These are phyloP conservation scores for Lophius piscatorius DNA, from an alignment of 2,113 vertebrate species.

Conservation along the genomic window DNA sequence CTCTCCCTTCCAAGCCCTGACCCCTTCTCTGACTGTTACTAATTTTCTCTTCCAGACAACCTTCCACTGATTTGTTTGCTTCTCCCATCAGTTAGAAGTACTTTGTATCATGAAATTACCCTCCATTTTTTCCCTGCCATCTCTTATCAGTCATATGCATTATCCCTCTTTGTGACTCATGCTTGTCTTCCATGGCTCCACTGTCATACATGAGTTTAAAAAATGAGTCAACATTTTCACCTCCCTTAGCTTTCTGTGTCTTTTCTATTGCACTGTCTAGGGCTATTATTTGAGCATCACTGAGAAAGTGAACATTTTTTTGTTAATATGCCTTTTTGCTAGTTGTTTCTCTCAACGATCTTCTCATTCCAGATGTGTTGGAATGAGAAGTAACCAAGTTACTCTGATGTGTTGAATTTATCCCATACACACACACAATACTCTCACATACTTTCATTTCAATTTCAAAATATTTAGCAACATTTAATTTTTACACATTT, in stretches of 20 bases:
- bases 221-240: conserved; percentile 35
- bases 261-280: conserved; percentile 6
- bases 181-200: conserved; percentile 35
- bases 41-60: conserved; percentile 13
- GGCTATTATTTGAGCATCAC: conserved; percentile 34
- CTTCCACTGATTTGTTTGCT: conserved; percentile 5
- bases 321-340: conserved; percentile 12
- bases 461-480: neutral
- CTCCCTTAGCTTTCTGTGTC: conserved; percentile 14
- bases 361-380: conserved; percentile 19
- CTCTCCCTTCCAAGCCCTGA: conserved; percentile 13
- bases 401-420: neutral
- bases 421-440: neutral
- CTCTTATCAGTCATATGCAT: conserved; percentile 34
- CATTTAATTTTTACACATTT: neutral
- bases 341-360: conserved; percentile 29
- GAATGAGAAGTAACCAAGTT: conserved; percentile 3
- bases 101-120: too few relatives aligned
- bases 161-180: conserved; percentile 52
- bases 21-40: conserved; percentile 19
- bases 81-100: neutral
- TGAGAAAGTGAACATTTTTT: conserved; percentile 8
- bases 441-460: neutral
- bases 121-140: conserved; percentile 28
- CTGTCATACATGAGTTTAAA: conserved; percentile 27